Evolutionary conservation across 37 sponge, comb jelly and placozoan genomes (phyloP), one percentile per base, ranked within the genome.

Genomic region (Spongia lamella): DNA sequence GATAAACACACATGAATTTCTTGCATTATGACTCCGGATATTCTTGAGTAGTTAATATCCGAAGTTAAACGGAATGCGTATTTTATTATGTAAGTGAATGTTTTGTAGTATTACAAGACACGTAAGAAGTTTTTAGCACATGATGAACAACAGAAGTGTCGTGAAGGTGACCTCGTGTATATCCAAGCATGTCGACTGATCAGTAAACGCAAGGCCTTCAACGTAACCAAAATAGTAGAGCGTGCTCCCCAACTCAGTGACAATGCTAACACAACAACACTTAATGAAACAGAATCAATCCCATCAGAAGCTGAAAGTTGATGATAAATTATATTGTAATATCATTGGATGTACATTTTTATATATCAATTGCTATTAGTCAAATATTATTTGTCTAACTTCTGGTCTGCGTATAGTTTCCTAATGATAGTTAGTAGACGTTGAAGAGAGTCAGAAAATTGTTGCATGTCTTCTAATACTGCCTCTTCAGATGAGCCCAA

Each of bases 181-280:
- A 90, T 93, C 47, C 61, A 79, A 32, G 80, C 79, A 38, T 83
- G 88, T 51, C 80, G 37, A 17, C 86, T 78, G 2, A 37, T 85
- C 66, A 86, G 77, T 76, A 86, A 90, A 43, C 56, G 53, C 30
- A 93, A 93, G 38, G 66, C 82, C 79, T 93, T 86, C 62, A 60
- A 24, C 11, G 75, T 90, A 34, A 39, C 5, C n/a, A 86, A 85
- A 68, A 86, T 90, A 17, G 38, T 90, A n/a, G 83, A 86, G 33
- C 73, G 70, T 26, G 82, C 80, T 39, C 66, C 61, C 56, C 35
- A 70, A 16, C 74, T 67, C 75, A 79, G 57, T 36, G 66, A 79
- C 50, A 43, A 43, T 43, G n/a, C n/a, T n/a, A n/a, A n/a, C n/a
- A n/a, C n/a, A n/a, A n/a, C n/a, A n/a, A n/a, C n/a, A n/a, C n/a